A percentile compares a stretch with the other conserved stretches of the same genome.
Conservation (phyloP, 2,888 invertebrate genomes). For the Drosophila mayaguana region DNA sequence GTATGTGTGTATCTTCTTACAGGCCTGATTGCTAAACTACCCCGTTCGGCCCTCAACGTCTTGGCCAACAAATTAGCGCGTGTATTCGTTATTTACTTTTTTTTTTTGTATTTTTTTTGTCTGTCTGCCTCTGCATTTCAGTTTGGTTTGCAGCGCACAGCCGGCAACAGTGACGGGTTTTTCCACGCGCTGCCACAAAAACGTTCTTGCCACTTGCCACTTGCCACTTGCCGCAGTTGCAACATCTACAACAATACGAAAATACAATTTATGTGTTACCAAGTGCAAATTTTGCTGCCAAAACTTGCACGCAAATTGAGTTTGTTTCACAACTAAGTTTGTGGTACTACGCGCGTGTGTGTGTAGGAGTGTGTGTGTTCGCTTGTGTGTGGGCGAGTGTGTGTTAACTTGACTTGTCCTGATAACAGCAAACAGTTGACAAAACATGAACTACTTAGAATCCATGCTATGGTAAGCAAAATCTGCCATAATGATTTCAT, state of each 20-base stretch:
- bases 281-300: conserved; percentile 36
- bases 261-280: conserved; percentile 41
- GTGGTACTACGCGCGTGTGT: conserved; percentile 1
- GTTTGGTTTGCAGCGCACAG: conserved; percentile 70
- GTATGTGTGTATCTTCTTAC: conserved; percentile 22
- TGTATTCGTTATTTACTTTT: conserved; percentile 33
- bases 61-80: conserved; percentile 54
- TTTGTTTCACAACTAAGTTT: conserved; percentile 50
- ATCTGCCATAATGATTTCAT: neutral
- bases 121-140: conserved; percentile 52
- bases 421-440: conserved; percentile 8
- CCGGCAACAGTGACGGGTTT: conserved; percentile 68
- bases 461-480: conserved; percentile 79
- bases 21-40: conserved; percentile 15
- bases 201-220: conserved; percentile 16
- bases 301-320: conserved; percentile 50
- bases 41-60: conserved; percentile 39
- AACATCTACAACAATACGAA: conserved; percentile 30
- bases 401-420: conserved; percentile 10
- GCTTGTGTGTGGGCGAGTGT: neutral
- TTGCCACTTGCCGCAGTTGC: conserved; percentile 9
- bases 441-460: conserved; percentile 79
- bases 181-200: conserved; percentile 30
- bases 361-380: conserved; percentile 8
- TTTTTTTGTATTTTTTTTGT: conserved; percentile 28